These are phyloP conservation scores for Euleptes europaea DNA, from an alignment of 2,113 vertebrate genomes.

Conservation along the genomic window DNA sequence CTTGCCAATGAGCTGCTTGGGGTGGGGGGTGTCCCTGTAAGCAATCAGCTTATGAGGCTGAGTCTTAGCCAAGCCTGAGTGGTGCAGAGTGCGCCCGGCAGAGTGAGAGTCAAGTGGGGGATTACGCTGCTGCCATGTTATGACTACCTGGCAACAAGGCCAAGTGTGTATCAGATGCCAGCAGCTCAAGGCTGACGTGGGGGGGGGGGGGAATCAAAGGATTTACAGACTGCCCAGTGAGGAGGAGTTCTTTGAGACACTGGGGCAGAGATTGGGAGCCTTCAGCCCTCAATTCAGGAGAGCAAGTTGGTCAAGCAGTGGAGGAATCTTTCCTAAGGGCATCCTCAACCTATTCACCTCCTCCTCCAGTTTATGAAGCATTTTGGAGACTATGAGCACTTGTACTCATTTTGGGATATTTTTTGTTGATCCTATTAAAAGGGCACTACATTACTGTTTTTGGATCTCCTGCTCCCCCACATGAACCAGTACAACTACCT, in stretches of 20 bases:
- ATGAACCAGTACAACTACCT: no score
- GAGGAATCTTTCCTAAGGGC: neutral
- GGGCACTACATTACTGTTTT: no score
- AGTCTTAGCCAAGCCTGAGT: neutral
- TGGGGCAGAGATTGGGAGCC: neutral
- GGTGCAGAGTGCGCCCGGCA: neutral
- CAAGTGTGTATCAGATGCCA: slow-evolving; percentile 6
- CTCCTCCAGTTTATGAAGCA: no score
- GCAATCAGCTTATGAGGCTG: neutral
- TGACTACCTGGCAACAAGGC: slow-evolving; percentile 67
- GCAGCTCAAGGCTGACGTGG: neutral
- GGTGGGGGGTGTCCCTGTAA: neutral
- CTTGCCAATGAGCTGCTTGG: neutral
- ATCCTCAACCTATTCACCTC: no score
- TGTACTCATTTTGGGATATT: no score
- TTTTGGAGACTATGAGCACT: no score
- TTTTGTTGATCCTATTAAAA: no score
- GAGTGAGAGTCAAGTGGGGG: neutral
- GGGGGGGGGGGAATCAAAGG: no score
- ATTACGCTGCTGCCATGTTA: slow-evolving; percentile 37
- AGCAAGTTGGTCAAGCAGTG: neutral
- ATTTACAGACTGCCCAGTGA: no score
- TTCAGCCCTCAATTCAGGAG: neutral
- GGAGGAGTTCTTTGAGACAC: neutral
- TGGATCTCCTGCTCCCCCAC: no score